Base-by-base conservation (phyloP, 2,888 invertebrate genomes). In the Cheilosia variabilis region DNA sequence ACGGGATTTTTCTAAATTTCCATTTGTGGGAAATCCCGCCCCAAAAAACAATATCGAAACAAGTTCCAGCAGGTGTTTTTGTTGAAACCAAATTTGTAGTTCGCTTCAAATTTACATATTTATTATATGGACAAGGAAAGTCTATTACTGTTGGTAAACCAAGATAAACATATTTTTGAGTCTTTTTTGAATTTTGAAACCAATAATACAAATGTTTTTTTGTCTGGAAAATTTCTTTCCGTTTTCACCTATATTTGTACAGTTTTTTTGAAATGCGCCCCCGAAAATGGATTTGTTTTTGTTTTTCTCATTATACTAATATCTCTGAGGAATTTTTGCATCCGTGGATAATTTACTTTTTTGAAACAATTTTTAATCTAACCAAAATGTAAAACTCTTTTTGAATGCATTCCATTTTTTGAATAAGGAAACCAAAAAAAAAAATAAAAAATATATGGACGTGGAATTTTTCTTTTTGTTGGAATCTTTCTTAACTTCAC, bases 361-460 rank as follows among this genome's bases (percentile, higher is more conserved):
- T 73, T 73, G 43, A 50, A 75, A 52, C 37, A 27, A 73, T 68
- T 72, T 77, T 82, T 82, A 57, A 62, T 34, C 37, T 58, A 62
- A 27, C 45, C 41, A 62, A 75, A 65, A 58, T 80, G 80, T 57
- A 31, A 52, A 41, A 66, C 58, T 55, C 47, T 87, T 88, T 87
- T 87, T 83, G 77, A 80, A 87, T 86, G 72, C 75, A 71, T 86
- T 86, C 80, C 81, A 86, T 43, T 83, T 84, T 71, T 63, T 22
- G 47, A 68, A 34, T 53, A 68, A 78, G 17, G 9, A 66, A 60
- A 58, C 15, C 24, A 55, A 63, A 58, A 53, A n/a, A 22, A 22
- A 22, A 22, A 22, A 22, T 47, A n/a, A 79, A 79, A 24, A 57
- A 22, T 78, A 69, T 66, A 79, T 84, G 84, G 79, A 84, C 80